These are phyloP conservation scores for Gorsachius goisagi DNA, from an alignment of 2,113 vertebrate species.

Conservation along the genomic window DNA sequence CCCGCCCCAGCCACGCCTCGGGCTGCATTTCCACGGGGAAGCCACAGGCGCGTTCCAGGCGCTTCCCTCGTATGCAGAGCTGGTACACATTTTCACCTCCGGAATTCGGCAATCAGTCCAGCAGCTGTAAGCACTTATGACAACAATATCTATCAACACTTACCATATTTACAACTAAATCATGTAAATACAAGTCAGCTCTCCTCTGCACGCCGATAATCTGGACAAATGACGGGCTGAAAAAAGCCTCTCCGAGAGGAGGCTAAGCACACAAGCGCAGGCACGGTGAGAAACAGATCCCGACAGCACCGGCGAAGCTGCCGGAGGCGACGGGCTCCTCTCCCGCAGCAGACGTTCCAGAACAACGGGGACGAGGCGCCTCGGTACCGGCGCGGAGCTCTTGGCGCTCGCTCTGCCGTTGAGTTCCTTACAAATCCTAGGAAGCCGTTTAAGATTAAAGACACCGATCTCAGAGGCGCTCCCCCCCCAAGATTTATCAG, in stretches of 20 bases:
- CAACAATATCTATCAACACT: slow-evolving; percentile 55
- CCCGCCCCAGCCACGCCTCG: not conserved
- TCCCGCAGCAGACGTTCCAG: not conserved
- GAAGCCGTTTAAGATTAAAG: not conserved
- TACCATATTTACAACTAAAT: slow-evolving; percentile 48
- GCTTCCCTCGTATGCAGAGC: not conserved
- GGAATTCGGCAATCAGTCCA: slow-evolving; percentile 19
- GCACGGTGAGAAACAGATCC: not conserved
- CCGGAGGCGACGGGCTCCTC: not conserved
- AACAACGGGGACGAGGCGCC: not conserved
- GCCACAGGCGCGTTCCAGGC: not conserved
- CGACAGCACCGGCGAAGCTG: not conserved
- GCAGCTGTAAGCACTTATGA: slow-evolving; percentile 38
- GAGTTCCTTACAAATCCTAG: not conserved
- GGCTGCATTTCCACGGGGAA: not conserved
- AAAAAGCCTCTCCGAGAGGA: not conserved
- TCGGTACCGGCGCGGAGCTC: not conserved
- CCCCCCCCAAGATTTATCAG: not conserved
- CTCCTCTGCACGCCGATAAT: slow-evolving; percentile 16
- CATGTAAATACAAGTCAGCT: slow-evolving; percentile 44
- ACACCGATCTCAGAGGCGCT: not conserved
- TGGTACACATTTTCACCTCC: not conserved
- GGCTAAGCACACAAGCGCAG: not conserved
- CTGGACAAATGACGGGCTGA: not conserved
- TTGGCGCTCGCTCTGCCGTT: not conserved